These are phyloP conservation scores for Synanthedon myopaeformis DNA, from an alignment of 2,888 invertebrate species.

Conservation along the genomic window DNA sequence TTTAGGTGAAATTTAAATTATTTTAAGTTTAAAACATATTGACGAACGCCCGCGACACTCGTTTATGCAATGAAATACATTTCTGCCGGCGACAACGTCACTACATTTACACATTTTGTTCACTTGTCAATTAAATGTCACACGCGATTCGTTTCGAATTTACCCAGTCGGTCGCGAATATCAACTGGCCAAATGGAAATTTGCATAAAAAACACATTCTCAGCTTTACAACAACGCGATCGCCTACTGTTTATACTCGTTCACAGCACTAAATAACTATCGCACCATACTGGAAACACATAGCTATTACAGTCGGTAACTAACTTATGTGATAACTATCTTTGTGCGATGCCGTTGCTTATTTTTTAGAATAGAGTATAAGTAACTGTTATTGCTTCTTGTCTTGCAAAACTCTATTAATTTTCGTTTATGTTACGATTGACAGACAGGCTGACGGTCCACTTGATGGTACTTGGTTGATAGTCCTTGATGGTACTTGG, in stretches of 20 bases:
- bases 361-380: too few species aligned
- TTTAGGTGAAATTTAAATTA: conserved; percentile 41
- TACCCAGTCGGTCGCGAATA: conserved; percentile 51
- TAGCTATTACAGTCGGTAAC: too few species aligned
- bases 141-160: conserved; percentile 55
- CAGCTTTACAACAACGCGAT: conserved; percentile 6
- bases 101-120: conserved; percentile 51
- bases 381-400: too few species aligned
- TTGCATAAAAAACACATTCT: conserved; percentile 56
- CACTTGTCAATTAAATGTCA: conserved; percentile 64
- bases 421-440: too few species aligned
- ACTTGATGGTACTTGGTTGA: too few species aligned
- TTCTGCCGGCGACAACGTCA: conserved; percentile 35
- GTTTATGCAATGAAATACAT: conserved; percentile 12
- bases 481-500: too few species aligned
- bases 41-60: conserved; percentile 19
- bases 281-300: too few species aligned
- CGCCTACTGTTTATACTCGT: background rate
- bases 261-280: background rate
- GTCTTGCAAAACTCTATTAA: too few species aligned
- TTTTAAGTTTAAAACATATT: conserved; percentile 21
- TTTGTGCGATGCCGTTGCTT: too few species aligned
- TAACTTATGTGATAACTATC: too few species aligned
- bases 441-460: too few species aligned
- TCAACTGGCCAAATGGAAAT: conserved; percentile 56